Base-by-base conservation (phyloP, 2,888 invertebrate species). In the Ctena decussata region DNA sequence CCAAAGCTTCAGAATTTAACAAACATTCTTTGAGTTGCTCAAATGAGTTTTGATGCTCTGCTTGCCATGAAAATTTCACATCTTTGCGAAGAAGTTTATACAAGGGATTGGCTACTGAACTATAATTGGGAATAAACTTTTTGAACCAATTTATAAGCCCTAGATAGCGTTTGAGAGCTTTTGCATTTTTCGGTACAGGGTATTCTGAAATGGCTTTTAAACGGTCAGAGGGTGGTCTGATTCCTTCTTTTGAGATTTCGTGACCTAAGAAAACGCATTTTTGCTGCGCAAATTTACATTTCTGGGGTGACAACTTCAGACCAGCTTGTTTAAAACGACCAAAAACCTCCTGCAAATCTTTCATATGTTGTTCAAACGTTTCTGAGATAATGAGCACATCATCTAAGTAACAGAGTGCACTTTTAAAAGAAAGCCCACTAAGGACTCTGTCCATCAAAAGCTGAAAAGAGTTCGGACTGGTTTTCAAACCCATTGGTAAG, bases 351-450 rank as follows among this genome's bases (percentile, higher is more conserved):
- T 44, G 24, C 27, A 78, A 37, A 32, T 78, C 70, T 6, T 41
- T 21, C 35, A 82, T 21, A 78, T 82, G 82, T 24, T 78, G 11
- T 21, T 37, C n/a, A 78, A 78, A 78, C 8, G 60, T 78, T 32
- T 60, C 69, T 18, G 57, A 78, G 30, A 21, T 72, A 78, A 83
- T 79, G 2, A 49, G 49, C 15, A 81, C 78, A 69, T 87, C 85
- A 72, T 87, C 85, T n/a, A 85, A 32, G 65, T 87, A 87, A 41
- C 82, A 85, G n/a, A 85, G 65, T 8, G 77, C 79, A 15, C 81
- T 80, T 2, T 39, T 37, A 74, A 81, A 87, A 24, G 80, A 85
- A 71, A 87, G 37, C 11, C 75, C 80, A n/a, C 70, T 75, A 8
- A 87, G 71, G n/a, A 84, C 75, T 60, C 75, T 85, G 60, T 84